Conservation (phyloP, 2,113 vertebrate genomes). For the Neotoma lepida region DNA sequence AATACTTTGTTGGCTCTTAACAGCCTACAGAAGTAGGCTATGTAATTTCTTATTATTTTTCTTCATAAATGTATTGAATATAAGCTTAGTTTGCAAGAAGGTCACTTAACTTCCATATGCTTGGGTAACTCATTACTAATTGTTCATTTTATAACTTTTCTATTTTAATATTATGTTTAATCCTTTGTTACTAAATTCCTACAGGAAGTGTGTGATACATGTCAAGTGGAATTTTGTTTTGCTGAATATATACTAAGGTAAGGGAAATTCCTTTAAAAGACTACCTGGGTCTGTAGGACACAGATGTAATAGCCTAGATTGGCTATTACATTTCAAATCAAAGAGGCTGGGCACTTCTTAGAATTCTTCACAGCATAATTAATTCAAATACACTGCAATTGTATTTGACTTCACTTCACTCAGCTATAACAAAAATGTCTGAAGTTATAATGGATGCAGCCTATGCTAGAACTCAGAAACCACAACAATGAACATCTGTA, state of each 20-base stretch:
- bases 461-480: neutral
- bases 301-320: neutral
- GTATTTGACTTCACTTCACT: neutral
- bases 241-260: neutral
- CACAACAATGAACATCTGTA: neutral
- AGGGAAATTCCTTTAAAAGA: neutral
- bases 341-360: neutral
- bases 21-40: neutral
- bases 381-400: neutral
- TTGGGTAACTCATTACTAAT: neutral
- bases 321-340: neutral
- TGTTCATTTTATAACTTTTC: neutral
- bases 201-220: neutral
- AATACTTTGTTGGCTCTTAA: neutral
- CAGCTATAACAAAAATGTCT: neutral
- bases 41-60: conserved; percentile 21
- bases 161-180: neutral
- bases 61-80: neutral
- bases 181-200: neutral
- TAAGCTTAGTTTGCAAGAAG: neutral
- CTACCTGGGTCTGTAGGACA: neutral
- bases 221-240: neutral
- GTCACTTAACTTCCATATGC: neutral
- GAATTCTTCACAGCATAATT: neutral
- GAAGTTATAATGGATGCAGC: neutral